Percentiles rank a stretch among this genome's conserved stretches.
Evolutionary conservation across 2,888 invertebrate genomes (phyloP).

Genomic region (Sussaba pulchella): DNA sequence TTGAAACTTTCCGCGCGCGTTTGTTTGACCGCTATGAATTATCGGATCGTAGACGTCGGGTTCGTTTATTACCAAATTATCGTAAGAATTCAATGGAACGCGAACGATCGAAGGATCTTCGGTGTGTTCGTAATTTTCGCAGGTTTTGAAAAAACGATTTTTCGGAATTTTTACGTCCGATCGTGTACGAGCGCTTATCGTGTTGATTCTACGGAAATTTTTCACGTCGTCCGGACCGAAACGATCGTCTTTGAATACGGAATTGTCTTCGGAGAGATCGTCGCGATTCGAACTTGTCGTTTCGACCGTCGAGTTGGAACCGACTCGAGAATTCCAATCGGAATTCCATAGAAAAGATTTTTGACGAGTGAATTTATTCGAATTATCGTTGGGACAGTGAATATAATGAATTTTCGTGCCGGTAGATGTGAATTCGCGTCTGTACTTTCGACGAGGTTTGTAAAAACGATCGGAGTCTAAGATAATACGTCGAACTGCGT

Average conservation of each 20-base stretch:
- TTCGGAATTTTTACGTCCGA: slow-evolving; percentile 25
- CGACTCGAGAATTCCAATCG: slow-evolving; percentile 67
- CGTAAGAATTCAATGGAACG: neutral
- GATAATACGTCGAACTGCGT: slow-evolving; percentile 82
- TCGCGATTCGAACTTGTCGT: slow-evolving; percentile 44
- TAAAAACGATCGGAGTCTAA: slow-evolving; percentile 83
- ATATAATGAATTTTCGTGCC: slow-evolving; percentile 83
- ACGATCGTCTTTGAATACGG: slow-evolving; percentile 58
- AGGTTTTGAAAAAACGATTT: slow-evolving; percentile 63
- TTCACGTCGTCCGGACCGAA: slow-evolving; percentile 48
- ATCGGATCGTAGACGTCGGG: slow-evolving; percentile 29
- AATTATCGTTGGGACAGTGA: slow-evolving; percentile 62
- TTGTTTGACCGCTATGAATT: neutral
- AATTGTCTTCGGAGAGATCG: slow-evolving; percentile 22
- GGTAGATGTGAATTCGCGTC: slow-evolving; percentile 81
- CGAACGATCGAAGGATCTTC: neutral
- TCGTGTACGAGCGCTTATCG: slow-evolving; percentile 62
- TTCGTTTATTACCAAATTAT: slow-evolving; percentile 23
- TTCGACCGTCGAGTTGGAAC: slow-evolving; percentile 56
- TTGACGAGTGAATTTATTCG: slow-evolving; percentile 60
- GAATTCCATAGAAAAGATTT: slow-evolving; percentile 74
- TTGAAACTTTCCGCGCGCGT: neutral
- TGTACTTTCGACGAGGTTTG: slow-evolving; percentile 79
- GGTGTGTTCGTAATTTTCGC: slow-evolving; percentile 12
- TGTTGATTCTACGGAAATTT: slow-evolving; percentile 63